phyloP scores from a whole-genome alignment of 1,140 invertebrate species.

The Drosophila aff. region DNA sequence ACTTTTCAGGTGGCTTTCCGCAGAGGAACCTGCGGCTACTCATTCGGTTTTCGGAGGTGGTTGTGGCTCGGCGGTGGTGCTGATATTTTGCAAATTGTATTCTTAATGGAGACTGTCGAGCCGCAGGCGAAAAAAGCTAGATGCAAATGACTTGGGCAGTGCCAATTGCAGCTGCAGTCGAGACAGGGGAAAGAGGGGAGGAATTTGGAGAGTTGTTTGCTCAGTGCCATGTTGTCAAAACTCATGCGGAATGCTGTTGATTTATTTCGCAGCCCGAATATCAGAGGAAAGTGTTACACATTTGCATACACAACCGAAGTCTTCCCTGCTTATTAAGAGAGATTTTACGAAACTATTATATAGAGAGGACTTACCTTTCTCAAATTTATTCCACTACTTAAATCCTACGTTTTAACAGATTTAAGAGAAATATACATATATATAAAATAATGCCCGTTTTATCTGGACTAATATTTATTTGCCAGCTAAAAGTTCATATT shows the following conservation, averaged over 20 bases:
- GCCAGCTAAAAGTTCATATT: background rate
- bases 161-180: constrained; percentile 32
- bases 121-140: constrained; percentile 22
- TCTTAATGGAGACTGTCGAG: constrained; percentile 63
- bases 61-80: constrained; percentile 7
- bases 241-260: constrained; percentile 15
- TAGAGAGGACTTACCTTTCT: background rate
- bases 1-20: constrained; percentile 53
- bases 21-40: constrained; percentile 49
- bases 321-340: background rate
- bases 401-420: no score
- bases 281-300: background rate
- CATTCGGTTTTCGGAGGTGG: constrained; percentile 23
- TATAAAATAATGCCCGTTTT: background rate
- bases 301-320: background rate
- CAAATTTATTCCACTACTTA: no score
- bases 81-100: constrained; percentile 68
- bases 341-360: background rate
- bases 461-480: background rate
- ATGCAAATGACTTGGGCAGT: constrained; percentile 62
- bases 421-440: background rate
- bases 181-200: background rate
- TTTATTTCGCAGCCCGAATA: constrained; percentile 4
- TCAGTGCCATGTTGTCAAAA: constrained; percentile 15
- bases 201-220: constrained; percentile 28